These are phyloP conservation scores for Corythornis leucogaster DNA, from an alignment of 2,797 vertebrate genomes.

Conservation along the genomic window DNA sequence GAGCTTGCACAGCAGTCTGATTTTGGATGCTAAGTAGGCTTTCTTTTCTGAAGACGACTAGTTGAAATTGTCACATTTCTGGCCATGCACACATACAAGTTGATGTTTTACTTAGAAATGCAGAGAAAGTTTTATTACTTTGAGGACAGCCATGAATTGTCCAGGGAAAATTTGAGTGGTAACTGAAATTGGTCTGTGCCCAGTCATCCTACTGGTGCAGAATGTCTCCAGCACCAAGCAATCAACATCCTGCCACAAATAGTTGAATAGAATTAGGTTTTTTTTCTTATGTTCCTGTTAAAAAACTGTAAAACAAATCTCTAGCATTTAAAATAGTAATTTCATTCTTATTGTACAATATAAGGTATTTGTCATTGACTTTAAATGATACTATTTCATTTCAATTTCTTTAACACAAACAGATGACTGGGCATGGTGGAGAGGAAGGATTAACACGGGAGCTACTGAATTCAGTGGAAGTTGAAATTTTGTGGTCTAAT, in stretches of 20 bases:
- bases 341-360: neutral
- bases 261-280: too few species aligned
- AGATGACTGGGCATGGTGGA: neutral
- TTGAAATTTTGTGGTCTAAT: neutral
- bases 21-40: neutral
- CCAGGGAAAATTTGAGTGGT: neutral
- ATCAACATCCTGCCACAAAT: neutral
- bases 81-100: neutral
- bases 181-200: neutral
- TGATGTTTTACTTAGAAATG: neutral
- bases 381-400: neutral
- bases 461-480: neutral
- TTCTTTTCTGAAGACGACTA: neutral
- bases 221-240: neutral
- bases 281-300: neutral
- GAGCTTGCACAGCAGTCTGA: neutral
- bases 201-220: neutral
- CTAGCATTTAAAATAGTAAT: neutral
- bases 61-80: neutral
- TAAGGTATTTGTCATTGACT: neutral
- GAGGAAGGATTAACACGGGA: neutral
- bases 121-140: neutral
- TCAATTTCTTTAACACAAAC: neutral
- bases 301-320: neutral
- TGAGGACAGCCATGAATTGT: neutral